Evolutionary conservation across 2,797 vertebrate species (phyloP), one percentile per base, ranked within the genome.

Genomic region (Lithobates sylvaticus): DNA sequence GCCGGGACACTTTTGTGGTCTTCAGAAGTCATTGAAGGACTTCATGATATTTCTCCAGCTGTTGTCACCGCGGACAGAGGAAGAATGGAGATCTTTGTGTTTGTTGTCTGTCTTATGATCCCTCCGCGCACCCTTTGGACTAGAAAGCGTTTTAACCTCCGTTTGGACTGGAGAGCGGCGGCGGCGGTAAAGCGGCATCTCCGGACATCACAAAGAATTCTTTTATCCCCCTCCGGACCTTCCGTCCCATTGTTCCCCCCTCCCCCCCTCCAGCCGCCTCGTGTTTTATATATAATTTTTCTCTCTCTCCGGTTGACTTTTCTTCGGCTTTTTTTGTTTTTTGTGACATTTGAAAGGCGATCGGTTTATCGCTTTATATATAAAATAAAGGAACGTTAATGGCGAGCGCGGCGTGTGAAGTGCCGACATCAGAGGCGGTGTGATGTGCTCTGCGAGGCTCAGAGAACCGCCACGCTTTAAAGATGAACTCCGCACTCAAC

Each of bases 31-130:
- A 96, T 97, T 99, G 95, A 32, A 97, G 95, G 95, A 96, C 92
- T 93, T 94, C 92, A 94, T 97, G 95, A 96, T 97, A 97, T 97
- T 97, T 98, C 97, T 97, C 36, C 36, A 39, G 36, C 36, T 39
- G 36, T 39, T 96, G 95, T 94, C 96, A 96, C 95, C 95, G 96
- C 97, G 97, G 95, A 94, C 94, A 10, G 39, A 39, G 92, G 94
- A 93, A 99, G 97, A 99, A 98, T 98, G 96, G 95, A 94, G 93
- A 92, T 94, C 96, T 97, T 99, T 99, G 97, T 98, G 96, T 95
- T 96, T 95, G 93, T 94, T 96, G 94, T 98, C 98, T 98, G 97
- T 98, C 97, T 97, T 96, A 95, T 97, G 95, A 97, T 97, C 97
- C 95, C 96, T 95, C 97, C 54, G 54, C 92, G 94, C 96, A 96